These are phyloP conservation scores for Atrichornis clamosus DNA, from an alignment of 2,113 vertebrate genomes.

Conservation along the genomic window DNA sequence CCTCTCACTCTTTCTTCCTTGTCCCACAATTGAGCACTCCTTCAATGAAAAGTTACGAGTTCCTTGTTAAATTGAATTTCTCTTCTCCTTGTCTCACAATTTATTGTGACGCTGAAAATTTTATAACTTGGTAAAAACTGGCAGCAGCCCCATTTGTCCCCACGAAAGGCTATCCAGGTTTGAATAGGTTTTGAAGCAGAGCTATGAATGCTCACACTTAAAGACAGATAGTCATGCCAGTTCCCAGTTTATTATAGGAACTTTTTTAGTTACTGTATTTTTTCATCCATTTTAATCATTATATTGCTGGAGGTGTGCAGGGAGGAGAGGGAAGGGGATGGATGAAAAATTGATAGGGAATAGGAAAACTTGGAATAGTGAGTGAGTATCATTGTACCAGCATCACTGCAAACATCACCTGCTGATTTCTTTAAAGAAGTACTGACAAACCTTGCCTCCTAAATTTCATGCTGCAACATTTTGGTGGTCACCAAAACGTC, in stretches of 20 bases:
- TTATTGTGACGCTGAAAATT: conserved; percentile 68
- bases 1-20: conserved; percentile 55
- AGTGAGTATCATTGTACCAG: background rate
- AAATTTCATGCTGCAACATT: background rate
- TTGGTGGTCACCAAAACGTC: background rate
- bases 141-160: conserved; percentile 60
- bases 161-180: conserved; percentile 46
- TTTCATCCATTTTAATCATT: background rate
- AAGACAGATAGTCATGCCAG: conserved; percentile 46
- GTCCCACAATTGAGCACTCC: conserved; percentile 55
- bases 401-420: background rate
- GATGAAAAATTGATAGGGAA: background rate
- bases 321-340: background rate
- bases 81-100: conserved; percentile 64
- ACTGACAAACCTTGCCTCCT: background rate
- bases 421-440: background rate
- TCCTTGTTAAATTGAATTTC: conserved; percentile 70
- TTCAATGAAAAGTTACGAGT: conserved; percentile 70
- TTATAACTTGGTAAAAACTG: conserved; percentile 67
- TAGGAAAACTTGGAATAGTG: background rate
- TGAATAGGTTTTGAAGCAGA: conserved; percentile 50
- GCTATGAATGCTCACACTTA: background rate
- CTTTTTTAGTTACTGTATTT: conserved; percentile 13
- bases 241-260: conserved; percentile 31
- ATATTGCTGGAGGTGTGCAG: background rate